Evolutionary conservation across 2,113 vertebrate species (phyloP).

Genomic region (Pelmatolapia mariae): DNA sequence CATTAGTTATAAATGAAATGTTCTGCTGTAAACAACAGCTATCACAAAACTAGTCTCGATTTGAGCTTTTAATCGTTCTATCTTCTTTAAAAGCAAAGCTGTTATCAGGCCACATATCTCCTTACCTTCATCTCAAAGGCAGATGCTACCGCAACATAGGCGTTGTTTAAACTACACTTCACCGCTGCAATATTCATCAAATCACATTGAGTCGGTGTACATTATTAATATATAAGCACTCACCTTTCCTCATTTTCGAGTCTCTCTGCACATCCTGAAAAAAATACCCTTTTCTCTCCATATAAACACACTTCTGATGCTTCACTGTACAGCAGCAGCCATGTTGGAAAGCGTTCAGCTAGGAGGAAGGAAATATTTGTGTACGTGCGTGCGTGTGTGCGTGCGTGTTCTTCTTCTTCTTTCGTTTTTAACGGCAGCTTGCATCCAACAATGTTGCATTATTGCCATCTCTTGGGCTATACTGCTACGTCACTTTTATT

Average conservation of each 20-base stretch:
- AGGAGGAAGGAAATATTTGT: not conserved
- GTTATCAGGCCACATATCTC: not conserved
- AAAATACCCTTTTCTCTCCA: not conserved
- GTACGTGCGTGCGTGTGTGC: not conserved
- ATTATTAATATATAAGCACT: not conserved
- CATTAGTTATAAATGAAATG: not conserved
- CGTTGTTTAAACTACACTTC: not conserved
- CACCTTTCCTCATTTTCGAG: not conserved
- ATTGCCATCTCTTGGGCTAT: not conserved
- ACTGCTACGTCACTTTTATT: not conserved
- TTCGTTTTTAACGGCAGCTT: not conserved
- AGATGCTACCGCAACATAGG: slow-evolving; percentile 1
- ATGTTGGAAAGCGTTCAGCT: slow-evolving; percentile 37
- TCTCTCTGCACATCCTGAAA: not conserved
- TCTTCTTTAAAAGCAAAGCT: not conserved
- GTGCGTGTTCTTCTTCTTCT: not conserved
- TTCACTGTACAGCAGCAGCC: slow-evolving; percentile 44
- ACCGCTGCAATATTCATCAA: no score
- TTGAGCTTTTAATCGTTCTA: not conserved
- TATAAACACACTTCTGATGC: not conserved
- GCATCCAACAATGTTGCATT: not conserved
- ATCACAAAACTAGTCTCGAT: not conserved
- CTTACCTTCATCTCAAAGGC: slow-evolving; percentile 11
- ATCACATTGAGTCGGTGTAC: not conserved
- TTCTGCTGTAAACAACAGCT: not conserved